Evolutionary conservation across 1,140 invertebrate genomes (phyloP).

Genomic region (Hycleus phaleratus): DNA sequence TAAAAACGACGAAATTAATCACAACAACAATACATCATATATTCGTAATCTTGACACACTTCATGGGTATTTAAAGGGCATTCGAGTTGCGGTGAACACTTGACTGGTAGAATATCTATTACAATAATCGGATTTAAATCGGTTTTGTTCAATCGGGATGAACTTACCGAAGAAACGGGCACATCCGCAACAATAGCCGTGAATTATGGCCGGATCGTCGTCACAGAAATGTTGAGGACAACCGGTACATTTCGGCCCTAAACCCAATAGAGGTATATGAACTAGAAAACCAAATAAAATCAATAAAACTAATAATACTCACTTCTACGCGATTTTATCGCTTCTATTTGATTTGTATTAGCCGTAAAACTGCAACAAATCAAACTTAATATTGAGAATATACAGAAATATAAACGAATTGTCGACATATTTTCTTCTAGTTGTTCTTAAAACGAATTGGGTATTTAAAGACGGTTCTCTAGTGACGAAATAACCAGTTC

Average conservation of each 20-base stretch:
- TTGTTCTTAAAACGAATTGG: no score
- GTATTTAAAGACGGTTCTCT: no score
- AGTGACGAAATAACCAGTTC: no score
- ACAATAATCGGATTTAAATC: slow-evolving; percentile 16
- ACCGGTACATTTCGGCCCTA: slow-evolving; percentile 45
- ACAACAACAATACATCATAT: slow-evolving; percentile 54
- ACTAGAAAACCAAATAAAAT: not conserved
- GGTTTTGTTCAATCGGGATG: not conserved
- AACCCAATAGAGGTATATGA: slow-evolving; percentile 37
- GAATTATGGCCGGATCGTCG: slow-evolving; percentile 52
- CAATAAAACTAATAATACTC: not conserved
- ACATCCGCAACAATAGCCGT: slow-evolving; percentile 56
- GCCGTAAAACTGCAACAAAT: no score
- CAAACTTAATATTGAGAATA: no score
- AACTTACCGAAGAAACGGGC: slow-evolving; percentile 46
- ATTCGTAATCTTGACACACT: slow-evolving; percentile 50
- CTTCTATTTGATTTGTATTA: no score
- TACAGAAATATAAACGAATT: no score
- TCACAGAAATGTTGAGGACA: slow-evolving; percentile 50
- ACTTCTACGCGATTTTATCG: no score
- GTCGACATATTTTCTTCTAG: no score
- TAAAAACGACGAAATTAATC: not conserved
- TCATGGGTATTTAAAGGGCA: slow-evolving; percentile 48
- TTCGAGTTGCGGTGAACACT: slow-evolving; percentile 44
- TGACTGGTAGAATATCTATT: slow-evolving; percentile 47